Evolutionary conservation across 1,140 invertebrate species (phyloP), one percentile per base, ranked within the genome.

Genomic region (Cotesia vestalis): DNA sequence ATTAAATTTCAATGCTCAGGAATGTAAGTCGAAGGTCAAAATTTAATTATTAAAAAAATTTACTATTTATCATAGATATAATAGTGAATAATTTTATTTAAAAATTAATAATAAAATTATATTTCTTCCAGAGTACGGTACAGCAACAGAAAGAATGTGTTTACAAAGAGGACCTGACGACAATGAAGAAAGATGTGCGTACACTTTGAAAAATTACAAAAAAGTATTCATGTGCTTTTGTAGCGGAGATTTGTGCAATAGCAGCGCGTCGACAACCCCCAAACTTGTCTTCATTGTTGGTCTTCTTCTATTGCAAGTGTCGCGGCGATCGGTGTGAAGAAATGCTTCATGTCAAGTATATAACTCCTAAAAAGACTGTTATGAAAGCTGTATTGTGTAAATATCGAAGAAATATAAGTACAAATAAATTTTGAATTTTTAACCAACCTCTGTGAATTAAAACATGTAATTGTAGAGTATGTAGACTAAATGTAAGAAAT

Each of bases 211-310:
- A 87, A 92, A 94, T 78, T 90, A 91, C 73, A 92, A 91, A 80
- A 93, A 92, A 82, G 94, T 96, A 0, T 94, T 92, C 75, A 95
- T 97, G 93, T 97, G 96, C 81, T 95, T 97, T 79, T 97, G 96
- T 80, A 90, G 90, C 78, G 96, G 96, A n/a, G 95, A 97, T 84
- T 86, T 97, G 12, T 97, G 95, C 81, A 97, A 97, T 82, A 79
- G 78, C 55, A 76, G 27, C 27, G 2, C 66, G 4, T 36, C 53
- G 17, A n/a, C 20, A 20, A 51, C 12, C 53, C 27, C 66, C 6
- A 67, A 51, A 12, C 0, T 67, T 53, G 17, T 67, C 36, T 27
- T 34, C 35, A 34, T 53, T 11, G 12, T 53, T 59, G 20, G 14
- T 11, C 12, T 64, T 6, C 46, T 9, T 3, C 6, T 64, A 20